Evolutionary conservation across 2,113 vertebrate species (phyloP).

Genomic region (Glaucomys volans): DNA sequence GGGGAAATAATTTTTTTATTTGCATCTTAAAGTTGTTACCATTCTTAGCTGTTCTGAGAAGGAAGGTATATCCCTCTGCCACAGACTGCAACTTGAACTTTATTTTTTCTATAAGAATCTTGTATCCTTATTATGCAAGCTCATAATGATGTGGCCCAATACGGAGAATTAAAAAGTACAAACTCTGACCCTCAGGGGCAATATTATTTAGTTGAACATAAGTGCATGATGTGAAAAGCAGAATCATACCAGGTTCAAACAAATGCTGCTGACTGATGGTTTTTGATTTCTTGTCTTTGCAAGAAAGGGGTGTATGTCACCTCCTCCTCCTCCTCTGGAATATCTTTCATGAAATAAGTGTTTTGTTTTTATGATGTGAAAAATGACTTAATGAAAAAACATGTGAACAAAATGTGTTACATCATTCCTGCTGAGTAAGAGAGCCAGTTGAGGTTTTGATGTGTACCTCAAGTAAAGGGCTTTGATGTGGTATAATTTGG

Average conservation of each 20-base stretch:
- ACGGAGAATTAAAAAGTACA: neutral
- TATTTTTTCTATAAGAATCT: neutral
- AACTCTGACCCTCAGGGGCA: neutral
- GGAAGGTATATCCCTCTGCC: neutral
- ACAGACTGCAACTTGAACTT: neutral
- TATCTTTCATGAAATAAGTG: neutral
- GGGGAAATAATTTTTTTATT: neutral
- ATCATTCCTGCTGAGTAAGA: neutral
- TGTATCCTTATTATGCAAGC: neutral
- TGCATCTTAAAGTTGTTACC: neutral
- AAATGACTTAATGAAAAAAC: neutral
- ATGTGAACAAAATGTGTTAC: neutral
- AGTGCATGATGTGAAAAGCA: neutral
- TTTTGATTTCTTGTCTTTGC: neutral
- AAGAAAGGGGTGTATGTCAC: neutral
- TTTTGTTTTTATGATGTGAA: neutral
- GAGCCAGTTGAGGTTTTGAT: neutral
- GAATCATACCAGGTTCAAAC: neutral
- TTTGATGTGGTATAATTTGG: neutral
- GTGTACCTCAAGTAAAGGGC: neutral
- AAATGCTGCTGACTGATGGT: neutral
- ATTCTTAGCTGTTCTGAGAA: slow-evolving; percentile 27
- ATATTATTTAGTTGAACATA: neutral
- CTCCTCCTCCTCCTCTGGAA: neutral
- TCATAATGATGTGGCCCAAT: neutral